A percentile compares a stretch with the other conserved stretches of the same genome.
Evolutionary conservation across 92 coral and sea anemone species (phyloP).

Genomic region (Siderastrea radians): DNA sequence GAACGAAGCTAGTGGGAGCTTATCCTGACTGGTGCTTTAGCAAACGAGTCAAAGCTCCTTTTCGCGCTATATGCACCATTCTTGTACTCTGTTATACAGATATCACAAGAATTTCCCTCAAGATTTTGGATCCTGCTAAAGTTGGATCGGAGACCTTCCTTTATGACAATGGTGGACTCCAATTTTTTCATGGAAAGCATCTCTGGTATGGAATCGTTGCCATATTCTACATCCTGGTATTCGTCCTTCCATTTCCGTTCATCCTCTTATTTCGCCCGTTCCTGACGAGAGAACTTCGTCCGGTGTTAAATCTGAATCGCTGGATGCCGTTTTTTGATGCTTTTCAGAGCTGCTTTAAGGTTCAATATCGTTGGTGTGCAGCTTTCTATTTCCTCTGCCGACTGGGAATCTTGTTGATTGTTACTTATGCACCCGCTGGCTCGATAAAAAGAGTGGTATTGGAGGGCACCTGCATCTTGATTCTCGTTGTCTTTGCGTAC

Average conservation of each 20-base stretch:
- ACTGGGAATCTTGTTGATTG: constrained; percentile 58
- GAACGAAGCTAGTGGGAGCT: constrained; percentile 67
- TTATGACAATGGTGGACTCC: constrained; percentile 75
- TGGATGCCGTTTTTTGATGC: constrained; percentile 87
- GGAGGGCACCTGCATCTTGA: constrained; percentile 77
- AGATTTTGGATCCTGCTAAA: constrained; percentile 71
- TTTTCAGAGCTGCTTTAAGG: constrained; percentile 92
- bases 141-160: constrained; percentile 61
- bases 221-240: constrained; percentile 59
- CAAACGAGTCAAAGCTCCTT: constrained; percentile 77
- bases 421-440: constrained; percentile 60
- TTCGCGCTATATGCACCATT: constrained; percentile 94
- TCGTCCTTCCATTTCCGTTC: constrained; percentile 90
- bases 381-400: constrained; percentile 95
- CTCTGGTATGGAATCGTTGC: constrained; percentile 82
- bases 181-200: constrained; percentile 81
- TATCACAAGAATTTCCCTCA: constrained; percentile 80
- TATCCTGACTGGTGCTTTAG: constrained; percentile 89
- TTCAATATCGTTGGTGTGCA: constrained; percentile 94
- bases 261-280: constrained; percentile 85
- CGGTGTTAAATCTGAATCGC: constrained; percentile 79
- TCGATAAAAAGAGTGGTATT: constrained; percentile 60
- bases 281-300: constrained; percentile 80
- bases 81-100: constrained; percentile 93
- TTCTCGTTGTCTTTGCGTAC: constrained; percentile 74